phyloP scores from a whole-genome alignment of 2,113 vertebrate species.

The Oryzias javanicus region DNA sequence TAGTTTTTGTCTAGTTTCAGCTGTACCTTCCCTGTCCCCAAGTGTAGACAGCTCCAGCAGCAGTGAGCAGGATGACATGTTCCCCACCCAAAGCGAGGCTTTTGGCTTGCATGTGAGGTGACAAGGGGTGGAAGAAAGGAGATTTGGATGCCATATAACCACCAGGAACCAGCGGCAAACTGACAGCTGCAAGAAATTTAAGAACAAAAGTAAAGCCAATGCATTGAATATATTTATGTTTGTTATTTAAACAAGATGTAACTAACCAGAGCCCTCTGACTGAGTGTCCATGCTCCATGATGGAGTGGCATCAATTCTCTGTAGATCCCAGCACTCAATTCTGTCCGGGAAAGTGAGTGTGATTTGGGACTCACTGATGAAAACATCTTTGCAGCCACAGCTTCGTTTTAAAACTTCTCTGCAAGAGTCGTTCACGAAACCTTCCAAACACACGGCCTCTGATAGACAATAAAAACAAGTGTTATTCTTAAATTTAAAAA shows the following conservation, averaged over 20 bases:
- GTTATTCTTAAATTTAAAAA: neutral
- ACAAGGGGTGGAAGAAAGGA: slow-evolving; percentile 78
- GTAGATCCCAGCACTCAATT: slow-evolving; percentile 67
- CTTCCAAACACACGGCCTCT: slow-evolving; percentile 68
- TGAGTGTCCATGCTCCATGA: slow-evolving; percentile 64
- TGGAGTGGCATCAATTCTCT: slow-evolving; percentile 59
- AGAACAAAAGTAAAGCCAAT: neutral
- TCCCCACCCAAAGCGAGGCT: slow-evolving; percentile 80
- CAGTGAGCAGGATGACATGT: slow-evolving; percentile 80
- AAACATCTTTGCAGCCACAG: slow-evolving; percentile 74
- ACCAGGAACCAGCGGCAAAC: slow-evolving; percentile 81
- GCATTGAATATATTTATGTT: neutral
- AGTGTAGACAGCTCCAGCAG: slow-evolving; percentile 75
- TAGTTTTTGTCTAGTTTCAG: too few species aligned
- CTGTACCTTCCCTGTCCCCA: slow-evolving; percentile 88
- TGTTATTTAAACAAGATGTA: neutral
- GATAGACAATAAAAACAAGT: neutral
- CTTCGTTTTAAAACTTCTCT: slow-evolving; percentile 6
- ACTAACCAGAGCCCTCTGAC: slow-evolving; percentile 48
- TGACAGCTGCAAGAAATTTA: slow-evolving; percentile 30
- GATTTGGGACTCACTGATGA: slow-evolving; percentile 76
- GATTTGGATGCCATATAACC: slow-evolving; percentile 77
- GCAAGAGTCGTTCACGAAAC: slow-evolving; percentile 46
- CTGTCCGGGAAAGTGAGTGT: slow-evolving; percentile 69
- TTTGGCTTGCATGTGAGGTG: slow-evolving; percentile 68